A percentile compares a stretch with the other conserved stretches of the same genome.
Conservation (phyloP, 1,140 invertebrate species). For the Drosophila pseudoananassae region DNA sequence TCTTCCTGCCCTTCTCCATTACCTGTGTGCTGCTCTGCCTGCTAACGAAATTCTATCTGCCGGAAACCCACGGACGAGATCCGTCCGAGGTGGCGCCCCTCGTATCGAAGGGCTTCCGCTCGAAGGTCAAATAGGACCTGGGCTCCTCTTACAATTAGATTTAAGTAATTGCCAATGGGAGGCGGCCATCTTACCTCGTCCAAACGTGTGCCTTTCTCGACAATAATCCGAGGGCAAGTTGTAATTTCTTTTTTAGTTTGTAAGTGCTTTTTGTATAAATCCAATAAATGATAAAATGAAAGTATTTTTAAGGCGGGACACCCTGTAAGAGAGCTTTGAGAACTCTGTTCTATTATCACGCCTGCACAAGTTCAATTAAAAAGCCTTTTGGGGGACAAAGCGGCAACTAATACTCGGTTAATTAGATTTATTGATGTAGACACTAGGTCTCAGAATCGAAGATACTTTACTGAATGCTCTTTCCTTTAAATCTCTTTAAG, state of each 20-base stretch:
- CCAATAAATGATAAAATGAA: slow-evolving; percentile 36
- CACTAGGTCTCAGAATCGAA: not conserved
- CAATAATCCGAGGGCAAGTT: slow-evolving; percentile 49
- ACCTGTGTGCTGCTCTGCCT: slow-evolving; percentile 86
- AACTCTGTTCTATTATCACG: slow-evolving; percentile 48
- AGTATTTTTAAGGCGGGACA: slow-evolving; percentile 6
- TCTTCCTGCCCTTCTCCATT: slow-evolving; percentile 89
- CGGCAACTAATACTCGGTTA: slow-evolving; percentile 48
- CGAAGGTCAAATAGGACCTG: slow-evolving; percentile 69
- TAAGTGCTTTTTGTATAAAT: slow-evolving; percentile 40
- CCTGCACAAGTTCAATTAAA: slow-evolving; percentile 63
- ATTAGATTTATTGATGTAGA: slow-evolving; percentile 52
- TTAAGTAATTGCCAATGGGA: slow-evolving; percentile 10
- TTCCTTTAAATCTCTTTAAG: not conserved
- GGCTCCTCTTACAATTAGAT: slow-evolving; percentile 14
- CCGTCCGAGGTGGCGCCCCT: slow-evolving; percentile 86
- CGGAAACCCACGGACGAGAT: slow-evolving; percentile 89
- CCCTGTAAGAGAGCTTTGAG: slow-evolving; percentile 14
- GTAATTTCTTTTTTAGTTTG: slow-evolving; percentile 14
- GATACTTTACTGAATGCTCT: slow-evolving; percentile 17
- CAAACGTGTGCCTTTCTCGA: slow-evolving; percentile 35
- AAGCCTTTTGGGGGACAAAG: slow-evolving; percentile 35
- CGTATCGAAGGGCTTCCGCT: slow-evolving; percentile 84
- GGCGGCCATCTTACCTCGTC: slow-evolving; percentile 2
- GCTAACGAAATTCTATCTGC: slow-evolving; percentile 88